These are phyloP conservation scores for Brachypterus glaber DNA, from an alignment of 2,888 invertebrate species.

Conservation along the genomic window DNA sequence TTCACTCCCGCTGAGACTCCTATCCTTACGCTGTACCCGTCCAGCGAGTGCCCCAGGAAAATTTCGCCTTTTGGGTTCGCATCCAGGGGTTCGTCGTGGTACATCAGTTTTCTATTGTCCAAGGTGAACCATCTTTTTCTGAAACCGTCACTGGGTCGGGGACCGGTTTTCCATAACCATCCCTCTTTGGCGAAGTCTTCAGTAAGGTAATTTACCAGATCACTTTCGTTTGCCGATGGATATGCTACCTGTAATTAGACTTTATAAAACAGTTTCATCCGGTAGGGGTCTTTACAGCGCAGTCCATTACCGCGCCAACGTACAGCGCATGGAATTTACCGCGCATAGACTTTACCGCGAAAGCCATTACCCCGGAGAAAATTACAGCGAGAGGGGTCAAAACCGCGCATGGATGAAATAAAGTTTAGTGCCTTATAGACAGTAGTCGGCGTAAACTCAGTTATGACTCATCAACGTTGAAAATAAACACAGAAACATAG, in stretches of 20 bases:
- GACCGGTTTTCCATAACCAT: conserved; percentile 84
- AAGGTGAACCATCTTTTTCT: conserved; percentile 82
- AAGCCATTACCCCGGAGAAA: too few relatives aligned
- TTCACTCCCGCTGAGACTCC: conserved; percentile 59
- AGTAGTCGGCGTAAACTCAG: too few relatives aligned
- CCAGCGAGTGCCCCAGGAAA: conserved; percentile 63
- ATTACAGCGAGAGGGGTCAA: too few relatives aligned
- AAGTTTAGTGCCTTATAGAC: too few relatives aligned
- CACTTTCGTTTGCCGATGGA: conserved; percentile 63
- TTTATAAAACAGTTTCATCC: not conserved
- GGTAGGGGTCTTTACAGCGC: too few relatives aligned
- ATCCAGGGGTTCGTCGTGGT: conserved; percentile 78
- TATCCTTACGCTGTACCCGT: conserved; percentile 64
- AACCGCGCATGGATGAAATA: too few relatives aligned
- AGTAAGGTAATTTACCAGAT: conserved; percentile 62
- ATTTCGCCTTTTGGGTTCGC: conserved; percentile 88
- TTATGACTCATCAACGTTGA: too few relatives aligned
- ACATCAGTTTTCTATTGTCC: conserved; percentile 85
- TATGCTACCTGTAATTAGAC: conserved; percentile 50
- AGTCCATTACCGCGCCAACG: too few relatives aligned
- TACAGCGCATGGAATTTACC: too few relatives aligned
- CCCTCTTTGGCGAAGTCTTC: conserved; percentile 80
- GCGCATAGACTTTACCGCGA: too few relatives aligned
- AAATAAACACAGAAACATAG: too few relatives aligned
- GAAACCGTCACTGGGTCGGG: conserved; percentile 69